phyloP scores from a whole-genome alignment of 23 tunicate genomes.

The Halocynthia roretzi region DNA sequence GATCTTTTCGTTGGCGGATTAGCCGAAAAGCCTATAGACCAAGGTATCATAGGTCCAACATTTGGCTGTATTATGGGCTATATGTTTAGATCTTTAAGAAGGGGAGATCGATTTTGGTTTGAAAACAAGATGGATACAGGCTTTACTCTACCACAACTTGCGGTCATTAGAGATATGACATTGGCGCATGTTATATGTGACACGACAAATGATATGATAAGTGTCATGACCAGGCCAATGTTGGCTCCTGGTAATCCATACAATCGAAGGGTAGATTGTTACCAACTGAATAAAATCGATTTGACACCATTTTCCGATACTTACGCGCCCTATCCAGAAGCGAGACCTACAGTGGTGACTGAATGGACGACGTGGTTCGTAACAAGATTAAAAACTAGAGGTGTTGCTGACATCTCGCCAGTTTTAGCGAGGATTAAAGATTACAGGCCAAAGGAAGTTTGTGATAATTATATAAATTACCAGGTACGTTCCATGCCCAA shows the following conservation, averaged over 20 bases:
- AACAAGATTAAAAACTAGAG: constrained; percentile 22
- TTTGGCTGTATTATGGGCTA: constrained; percentile 66
- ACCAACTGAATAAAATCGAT: no score
- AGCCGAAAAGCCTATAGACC: constrained; percentile 43
- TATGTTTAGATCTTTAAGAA: constrained; percentile 48
- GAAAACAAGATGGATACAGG: constrained; percentile 33
- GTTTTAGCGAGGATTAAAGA: constrained; percentile 19
- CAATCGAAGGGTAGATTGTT: no score
- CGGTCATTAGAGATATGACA: not conserved
- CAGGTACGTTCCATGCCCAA: constrained; percentile 32
- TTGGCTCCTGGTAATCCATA: no score
- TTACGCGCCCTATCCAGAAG: not conserved
- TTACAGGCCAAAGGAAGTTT: constrained; percentile 45
- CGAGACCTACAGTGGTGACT: not conserved
- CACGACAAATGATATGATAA: constrained; percentile 8
- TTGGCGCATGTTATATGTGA: constrained; percentile 10
- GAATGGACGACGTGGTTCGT: constrained; percentile 92
- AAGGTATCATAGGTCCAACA: constrained; percentile 61
- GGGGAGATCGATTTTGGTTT: constrained; percentile 69
- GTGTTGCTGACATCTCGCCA: constrained; percentile 10
- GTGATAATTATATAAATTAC: constrained; percentile 37
- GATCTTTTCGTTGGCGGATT: constrained; percentile 67
- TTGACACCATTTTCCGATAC: not conserved
- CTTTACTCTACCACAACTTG: constrained; percentile 23
- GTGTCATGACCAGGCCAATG: constrained; percentile 4